These are phyloP conservation scores for Procavia capensis DNA, from an alignment of 2,113 vertebrate genomes.

Conservation along the genomic window DNA sequence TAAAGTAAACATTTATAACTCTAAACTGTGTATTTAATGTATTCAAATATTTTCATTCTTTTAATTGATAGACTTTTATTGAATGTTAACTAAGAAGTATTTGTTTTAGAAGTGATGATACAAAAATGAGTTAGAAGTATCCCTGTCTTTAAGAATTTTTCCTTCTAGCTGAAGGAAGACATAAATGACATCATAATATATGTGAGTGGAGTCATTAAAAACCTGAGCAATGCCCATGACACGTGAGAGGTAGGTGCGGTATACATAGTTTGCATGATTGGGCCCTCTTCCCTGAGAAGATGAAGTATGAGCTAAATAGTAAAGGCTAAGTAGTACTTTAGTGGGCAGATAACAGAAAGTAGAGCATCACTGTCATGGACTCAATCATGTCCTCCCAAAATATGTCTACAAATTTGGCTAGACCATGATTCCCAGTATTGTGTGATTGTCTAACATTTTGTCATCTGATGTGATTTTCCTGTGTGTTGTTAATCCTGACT, in stretches of 20 bases:
- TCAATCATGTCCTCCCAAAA: too few relatives aligned
- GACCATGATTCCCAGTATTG: too few relatives aligned
- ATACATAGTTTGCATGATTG: background rate
- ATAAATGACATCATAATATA: background rate
- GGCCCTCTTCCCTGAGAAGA: background rate
- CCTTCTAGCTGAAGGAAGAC: background rate
- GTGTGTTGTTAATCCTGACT: too few relatives aligned
- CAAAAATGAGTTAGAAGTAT: background rate
- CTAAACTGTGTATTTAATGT: background rate
- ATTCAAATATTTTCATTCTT: background rate
- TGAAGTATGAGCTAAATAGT: background rate
- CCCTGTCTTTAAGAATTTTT: background rate
- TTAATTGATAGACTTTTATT: background rate
- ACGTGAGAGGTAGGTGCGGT: background rate
- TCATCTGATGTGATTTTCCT: too few relatives aligned
- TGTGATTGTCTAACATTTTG: too few relatives aligned
- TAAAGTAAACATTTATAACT: constrained; percentile 10
- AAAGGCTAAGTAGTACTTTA: background rate
- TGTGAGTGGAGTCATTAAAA: background rate
- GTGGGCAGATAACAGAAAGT: background rate
- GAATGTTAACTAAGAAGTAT: background rate
- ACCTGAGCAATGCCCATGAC: background rate
- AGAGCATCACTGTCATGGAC: background rate
- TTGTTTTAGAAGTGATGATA: too few relatives aligned
- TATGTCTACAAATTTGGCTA: too few relatives aligned